A percentile compares a stretch with the other conserved stretches of the same genome.
Conservation (phyloP, 2,113 vertebrate species). For the Myotis lucifugus region DNA sequence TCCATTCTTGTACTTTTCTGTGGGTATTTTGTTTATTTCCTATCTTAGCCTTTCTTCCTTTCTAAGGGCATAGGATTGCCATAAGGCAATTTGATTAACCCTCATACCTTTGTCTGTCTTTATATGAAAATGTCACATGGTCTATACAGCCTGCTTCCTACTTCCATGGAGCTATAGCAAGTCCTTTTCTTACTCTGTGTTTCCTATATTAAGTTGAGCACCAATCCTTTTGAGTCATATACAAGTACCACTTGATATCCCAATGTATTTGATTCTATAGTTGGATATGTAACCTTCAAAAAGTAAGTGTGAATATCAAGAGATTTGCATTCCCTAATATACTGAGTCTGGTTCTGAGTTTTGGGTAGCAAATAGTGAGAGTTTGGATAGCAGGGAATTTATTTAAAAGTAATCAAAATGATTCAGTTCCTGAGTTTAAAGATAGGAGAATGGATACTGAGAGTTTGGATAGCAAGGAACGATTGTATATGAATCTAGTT, state of each 20-base stretch:
- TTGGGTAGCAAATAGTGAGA: not conserved
- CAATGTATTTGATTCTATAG: not conserved
- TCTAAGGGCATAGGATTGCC: not conserved
- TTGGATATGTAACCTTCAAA: not conserved
- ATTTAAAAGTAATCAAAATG: conserved; percentile 9
- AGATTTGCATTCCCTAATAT: not conserved
- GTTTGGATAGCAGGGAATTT: conserved; percentile 29
- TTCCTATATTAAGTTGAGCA: not conserved
- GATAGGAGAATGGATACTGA: not conserved
- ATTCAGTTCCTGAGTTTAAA: conserved; percentile 24
- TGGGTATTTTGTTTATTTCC: not conserved
- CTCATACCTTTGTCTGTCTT: not conserved
- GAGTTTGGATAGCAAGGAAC: not conserved
- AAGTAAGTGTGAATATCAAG: conserved; percentile 10
- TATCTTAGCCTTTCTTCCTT: not conserved
- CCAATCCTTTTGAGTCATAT: not conserved
- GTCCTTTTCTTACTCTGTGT: not conserved
- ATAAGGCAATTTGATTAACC: not conserved
- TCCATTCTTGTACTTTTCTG: not conserved
- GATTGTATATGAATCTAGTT: not conserved
- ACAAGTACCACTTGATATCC: not conserved
- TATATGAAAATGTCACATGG: not conserved
- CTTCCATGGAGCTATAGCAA: not conserved
- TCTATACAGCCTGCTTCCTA: not conserved
- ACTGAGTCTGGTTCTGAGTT: conserved; percentile 19